Conservation (phyloP, 1,140 invertebrate species). For the Aphaenogaster floridana region DNA sequence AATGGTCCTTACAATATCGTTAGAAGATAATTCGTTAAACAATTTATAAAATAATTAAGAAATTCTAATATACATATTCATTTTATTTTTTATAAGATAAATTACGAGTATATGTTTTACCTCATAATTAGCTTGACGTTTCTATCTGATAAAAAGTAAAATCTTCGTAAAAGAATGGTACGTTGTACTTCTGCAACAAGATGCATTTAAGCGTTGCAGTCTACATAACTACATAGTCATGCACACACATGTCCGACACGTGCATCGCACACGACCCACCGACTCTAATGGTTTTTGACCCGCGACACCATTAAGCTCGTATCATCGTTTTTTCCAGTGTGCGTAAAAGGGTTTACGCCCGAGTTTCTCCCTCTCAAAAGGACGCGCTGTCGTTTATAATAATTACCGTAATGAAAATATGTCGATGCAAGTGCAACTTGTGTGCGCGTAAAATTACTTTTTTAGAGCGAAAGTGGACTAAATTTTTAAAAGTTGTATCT, state of each 20-base stretch:
- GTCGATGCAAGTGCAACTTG: constrained; percentile 1
- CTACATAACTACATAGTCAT: constrained; percentile 8
- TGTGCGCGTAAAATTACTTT: background rate
- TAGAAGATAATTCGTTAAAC: background rate
- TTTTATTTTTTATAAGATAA: background rate
- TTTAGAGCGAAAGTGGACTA: background rate
- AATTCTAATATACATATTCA: background rate
- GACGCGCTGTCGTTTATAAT: constrained; percentile 53
- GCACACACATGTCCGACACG: constrained; percentile 57
- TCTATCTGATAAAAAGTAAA: background rate
- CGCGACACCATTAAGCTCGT: constrained; percentile 55
- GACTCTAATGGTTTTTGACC: constrained; percentile 60
- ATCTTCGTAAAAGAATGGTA: constrained; percentile 47
- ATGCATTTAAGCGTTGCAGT: constrained; percentile 41
- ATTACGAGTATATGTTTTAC: background rate
- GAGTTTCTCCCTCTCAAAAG: constrained; percentile 46
- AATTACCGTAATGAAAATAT: constrained; percentile 28
- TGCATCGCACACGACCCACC: constrained; percentile 39
- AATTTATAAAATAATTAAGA: background rate
- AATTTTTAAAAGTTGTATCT: background rate
- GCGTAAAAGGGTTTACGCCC: constrained; percentile 28
- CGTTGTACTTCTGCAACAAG: constrained; percentile 10
- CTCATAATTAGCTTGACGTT: background rate
- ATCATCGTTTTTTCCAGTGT: constrained; percentile 39
- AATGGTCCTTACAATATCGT: background rate